phyloP scores from a whole-genome alignment of 2,888 invertebrate genomes.

The Sympetrum striolatum region DNA sequence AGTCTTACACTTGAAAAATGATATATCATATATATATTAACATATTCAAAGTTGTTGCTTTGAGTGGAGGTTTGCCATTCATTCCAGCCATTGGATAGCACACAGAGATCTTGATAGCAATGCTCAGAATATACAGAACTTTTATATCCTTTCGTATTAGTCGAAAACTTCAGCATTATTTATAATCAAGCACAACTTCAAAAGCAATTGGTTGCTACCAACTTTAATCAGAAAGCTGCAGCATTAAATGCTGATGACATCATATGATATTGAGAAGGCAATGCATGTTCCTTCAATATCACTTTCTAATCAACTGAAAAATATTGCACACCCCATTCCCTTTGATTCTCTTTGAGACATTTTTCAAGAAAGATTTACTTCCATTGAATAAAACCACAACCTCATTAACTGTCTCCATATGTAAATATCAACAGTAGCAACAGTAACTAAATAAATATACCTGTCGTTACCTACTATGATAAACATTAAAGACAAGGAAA shows the following conservation, averaged over 20 bases:
- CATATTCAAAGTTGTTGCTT: slow-evolving; percentile 55
- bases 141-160: background rate
- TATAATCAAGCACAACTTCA: background rate
- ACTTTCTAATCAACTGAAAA: background rate
- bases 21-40: slow-evolving; percentile 3
- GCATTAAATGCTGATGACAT: background rate
- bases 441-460: background rate
- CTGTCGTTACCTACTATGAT: background rate
- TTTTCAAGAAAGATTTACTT: background rate
- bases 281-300: background rate
- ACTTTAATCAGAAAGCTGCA: background rate
- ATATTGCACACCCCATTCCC: background rate
- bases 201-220: background rate
- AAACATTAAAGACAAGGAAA: background rate
- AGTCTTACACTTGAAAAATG: slow-evolving; percentile 3
- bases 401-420: background rate
- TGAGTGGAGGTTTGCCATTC: slow-evolving; percentile 65
- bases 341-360: background rate
- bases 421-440: background rate
- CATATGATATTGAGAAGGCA: background rate
- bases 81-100: slow-evolving; percentile 52
- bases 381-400: background rate
- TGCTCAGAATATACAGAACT: background rate
- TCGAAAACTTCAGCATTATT: background rate
- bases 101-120: slow-evolving; percentile 44